Base-by-base conservation (phyloP, 2,113 vertebrate genomes). In the Notarius lentiginosus region DNA sequence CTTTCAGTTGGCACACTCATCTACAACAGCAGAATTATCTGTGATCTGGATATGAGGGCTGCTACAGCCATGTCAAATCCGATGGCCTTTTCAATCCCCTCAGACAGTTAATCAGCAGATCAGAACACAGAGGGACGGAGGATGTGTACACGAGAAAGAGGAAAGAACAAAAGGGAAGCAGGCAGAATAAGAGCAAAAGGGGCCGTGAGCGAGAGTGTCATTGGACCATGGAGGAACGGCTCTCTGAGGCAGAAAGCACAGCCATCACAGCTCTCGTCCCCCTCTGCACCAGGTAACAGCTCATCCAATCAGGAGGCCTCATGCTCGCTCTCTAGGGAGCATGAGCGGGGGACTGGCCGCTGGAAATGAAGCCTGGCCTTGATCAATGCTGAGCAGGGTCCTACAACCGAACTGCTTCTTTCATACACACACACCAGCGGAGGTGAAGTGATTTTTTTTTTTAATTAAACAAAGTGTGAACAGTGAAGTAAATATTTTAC, bases 261-360 rank as follows among this genome's bases (percentile, higher is more conserved):
- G 77, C 79, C 4, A 53, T 77, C 80, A 73, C 27, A 58, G 51
- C 86, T 65, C 41, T 20, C 27, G 60, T 75, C 58, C 84, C 70
- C 55, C 66, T 34, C 82, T 85, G 79, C 86, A 17, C 82, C 87
- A 89, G 88, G 83, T 89, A 89, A 90, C 87, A 84, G 87, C 80
- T 82, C 87, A 68, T 60, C 88, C 87, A 90, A 88, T 90, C 85
- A 90, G 60, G 17, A 14, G 22, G 27, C 24, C 17, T 18, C 66
- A 55, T 27, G 7, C 18, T 20, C 11, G 14, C 61, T 66, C 66
- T 83, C 30, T 24, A 47, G 83, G 81, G 81, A 87, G 4, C 49
- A 73, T 77, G 30, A 66, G 72, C 3, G 61, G 56, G 79, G 86
- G 56, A 82, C 66, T 75, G 70, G 56, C 79, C 79, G 11, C 55